Percentiles rank a stretch among this genome's conserved stretches.
These are phyloP conservation scores for Zaprionus kolodkinae DNA, from an alignment of 1,140 invertebrate species.

Conservation along the genomic window DNA sequence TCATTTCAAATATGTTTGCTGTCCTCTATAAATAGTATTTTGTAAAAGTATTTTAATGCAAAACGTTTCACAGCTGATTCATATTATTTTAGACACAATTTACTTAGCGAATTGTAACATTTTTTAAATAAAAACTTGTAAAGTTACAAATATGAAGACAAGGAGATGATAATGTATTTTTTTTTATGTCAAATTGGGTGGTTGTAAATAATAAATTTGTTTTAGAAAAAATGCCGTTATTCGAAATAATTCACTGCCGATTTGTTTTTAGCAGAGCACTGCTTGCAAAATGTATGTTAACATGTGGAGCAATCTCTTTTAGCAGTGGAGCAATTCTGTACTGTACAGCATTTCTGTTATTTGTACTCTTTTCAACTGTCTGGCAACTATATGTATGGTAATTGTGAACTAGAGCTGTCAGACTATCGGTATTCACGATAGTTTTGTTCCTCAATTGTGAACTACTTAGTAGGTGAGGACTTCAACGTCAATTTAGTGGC, in stretches of 20 bases:
- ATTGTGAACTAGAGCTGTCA: conserved; percentile 12
- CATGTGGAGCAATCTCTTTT: not conserved
- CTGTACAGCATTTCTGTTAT: not conserved
- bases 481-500: conserved; percentile 69
- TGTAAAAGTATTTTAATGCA: conserved; percentile 76
- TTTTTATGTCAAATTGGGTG: no score
- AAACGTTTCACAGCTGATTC: conserved; percentile 65
- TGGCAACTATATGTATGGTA: conserved; percentile 3
- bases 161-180: no score
- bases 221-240: no score
- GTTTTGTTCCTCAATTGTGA: conserved; percentile 51
- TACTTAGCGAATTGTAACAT: conserved; percentile 79
- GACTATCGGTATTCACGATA: conserved; percentile 23
- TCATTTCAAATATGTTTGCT: conserved; percentile 61
- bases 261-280: no score
- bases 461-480: conserved; percentile 48
- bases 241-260: no score
- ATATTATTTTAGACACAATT: conserved; percentile 76
- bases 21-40: conserved; percentile 70
- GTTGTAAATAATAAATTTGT: no score
- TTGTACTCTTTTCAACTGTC: not conserved
- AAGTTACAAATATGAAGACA: conserved; percentile 49
- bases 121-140: conserved; percentile 77
- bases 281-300: not conserved
- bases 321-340: not conserved